Base-by-base conservation (phyloP, 2,113 vertebrate species). In the Hippocampus mohnikei region DNA sequence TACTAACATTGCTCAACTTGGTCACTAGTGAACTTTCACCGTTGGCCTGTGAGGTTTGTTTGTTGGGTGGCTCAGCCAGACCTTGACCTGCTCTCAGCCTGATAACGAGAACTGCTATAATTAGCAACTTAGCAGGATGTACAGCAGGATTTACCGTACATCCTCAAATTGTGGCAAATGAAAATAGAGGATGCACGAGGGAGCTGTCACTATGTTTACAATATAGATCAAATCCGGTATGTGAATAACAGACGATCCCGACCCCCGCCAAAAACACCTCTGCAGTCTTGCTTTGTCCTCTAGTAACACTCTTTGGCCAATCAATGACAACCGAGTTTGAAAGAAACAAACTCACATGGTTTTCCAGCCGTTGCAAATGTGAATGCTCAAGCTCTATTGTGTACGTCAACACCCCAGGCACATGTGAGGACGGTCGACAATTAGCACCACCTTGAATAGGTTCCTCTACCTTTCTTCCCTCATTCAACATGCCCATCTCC, bases 111-210 rank as follows among this genome's bases (percentile, higher is more conserved):
- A 66, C 61, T 67, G 41, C 63, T 72, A 50, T 74, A 79, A 86
- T 85, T 69, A 76, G 63, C 84, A 60, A 80, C 77, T 64, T 69
- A 25, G 23, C 58, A 71, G 80, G 70, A 85, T n/a, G 52, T 23
- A 55, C 20, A 16, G 29, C 27, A 60, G 58, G 58, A 60, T 29
- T 7, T 60, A 18, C 15, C 15, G 6, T 37, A 61, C 27, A 59
- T 59, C 56, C 23, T 58, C 56, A 60, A 60, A 61, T 37, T 20
- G 27, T 61, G 59, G 59, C 60, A 40, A 9, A 50, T 50, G 16
- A 50, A 62, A 62, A 40, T 62, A 62, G 15, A 37, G 9, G 33
- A 20, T 21, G 33, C 8, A n/a, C 21, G 1, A n/a, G n/a, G 52
- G 52, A 53, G 52, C 52, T 9, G 52, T n/a, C 8, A 55, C 8